Base-by-base conservation (phyloP, 35 echinoderm and acorn worm species). In the Ptychodera flava region DNA sequence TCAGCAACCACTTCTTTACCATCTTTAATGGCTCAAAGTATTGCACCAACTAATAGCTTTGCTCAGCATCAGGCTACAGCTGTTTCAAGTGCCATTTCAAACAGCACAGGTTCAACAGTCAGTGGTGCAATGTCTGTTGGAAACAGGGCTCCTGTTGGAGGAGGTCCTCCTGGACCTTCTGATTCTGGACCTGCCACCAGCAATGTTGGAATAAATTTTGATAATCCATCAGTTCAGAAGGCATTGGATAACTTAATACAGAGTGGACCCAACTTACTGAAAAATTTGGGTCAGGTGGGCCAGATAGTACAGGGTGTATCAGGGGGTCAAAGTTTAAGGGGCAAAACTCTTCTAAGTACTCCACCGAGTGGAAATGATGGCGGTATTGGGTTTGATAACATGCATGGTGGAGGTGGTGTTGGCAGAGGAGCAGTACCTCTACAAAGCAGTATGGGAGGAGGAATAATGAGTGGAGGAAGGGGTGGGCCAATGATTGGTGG, bases 211-310 rank as follows among this genome's bases (percentile, higher is more conserved):
- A 86, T 99, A 36, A 94, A 99, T 75, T 64, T 99, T 10, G 90
- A 99, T 81, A 99, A 94, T 78, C 96, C 96, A 16, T 92, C 82
- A 77, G 91, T 99, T 29, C 91, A 99, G 90, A 99, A 94, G 83
- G 96, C 92, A 12, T 77, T 99, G 2, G 93, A 99, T 86, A 93
- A 94, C 53, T 85, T 99, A 14, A 99, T 99, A 32, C 90, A 92
- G 82, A 94, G 82, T 82, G 93, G 93, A 1, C 96, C 96, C 22
- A 94, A 88, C 75, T 88, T 99, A 6, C 78, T 99, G 86, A 90
- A 90, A 76, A 90, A 88, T 33, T 78, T 97, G 15, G 77, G 45
- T 12, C 45, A 64, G 22, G 45, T 64, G 22, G 45, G 45, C 6
- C 45, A 64, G 45, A 12, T 64, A 12, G 45, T 64, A 64, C 45